Conservation (phyloP, 1,140 invertebrate genomes). For the Carcinoscorpius rotundicauda region DNA sequence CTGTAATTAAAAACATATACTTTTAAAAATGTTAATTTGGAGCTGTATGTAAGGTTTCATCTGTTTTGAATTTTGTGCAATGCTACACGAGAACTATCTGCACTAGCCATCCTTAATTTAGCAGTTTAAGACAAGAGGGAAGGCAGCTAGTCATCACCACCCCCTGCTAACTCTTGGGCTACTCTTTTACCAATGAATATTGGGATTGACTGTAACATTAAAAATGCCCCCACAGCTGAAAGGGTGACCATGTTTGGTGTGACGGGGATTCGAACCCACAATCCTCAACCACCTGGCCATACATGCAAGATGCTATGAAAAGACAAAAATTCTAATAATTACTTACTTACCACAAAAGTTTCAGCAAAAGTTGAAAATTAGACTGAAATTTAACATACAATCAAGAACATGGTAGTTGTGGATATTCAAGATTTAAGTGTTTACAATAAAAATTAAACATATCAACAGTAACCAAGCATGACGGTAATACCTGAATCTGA, state of each 20-base stretch:
- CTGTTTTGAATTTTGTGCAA: neutral
- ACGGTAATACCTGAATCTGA: too few relatives aligned
- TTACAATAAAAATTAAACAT: conserved; percentile 2
- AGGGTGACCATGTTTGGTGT: too few relatives aligned
- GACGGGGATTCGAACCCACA: too few relatives aligned
- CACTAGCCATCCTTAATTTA: conserved; percentile 8
- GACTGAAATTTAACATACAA: neutral
- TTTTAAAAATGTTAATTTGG: conserved; percentile 25
- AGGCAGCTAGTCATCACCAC: neutral
- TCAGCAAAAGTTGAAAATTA: neutral
- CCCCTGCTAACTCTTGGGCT: neutral
- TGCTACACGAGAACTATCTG: conserved; percentile 2
- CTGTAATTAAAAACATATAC: conserved; percentile 46
- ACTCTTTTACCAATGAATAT: conserved; percentile 1
- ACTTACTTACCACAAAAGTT: neutral
- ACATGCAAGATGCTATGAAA: too few relatives aligned
- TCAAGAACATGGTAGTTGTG: neutral
- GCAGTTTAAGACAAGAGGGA: neutral
- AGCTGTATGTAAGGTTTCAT: too few relatives aligned
- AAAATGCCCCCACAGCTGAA: too few relatives aligned
- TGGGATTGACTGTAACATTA: too few relatives aligned
- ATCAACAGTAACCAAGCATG: neutral
- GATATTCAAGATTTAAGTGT: neutral
- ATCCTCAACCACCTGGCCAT: too few relatives aligned
- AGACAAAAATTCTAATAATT: neutral